phyloP scores from a whole-genome alignment of 35 echinoderm and acorn worm genomes.

The Apostichopus parvimensis region DNA sequence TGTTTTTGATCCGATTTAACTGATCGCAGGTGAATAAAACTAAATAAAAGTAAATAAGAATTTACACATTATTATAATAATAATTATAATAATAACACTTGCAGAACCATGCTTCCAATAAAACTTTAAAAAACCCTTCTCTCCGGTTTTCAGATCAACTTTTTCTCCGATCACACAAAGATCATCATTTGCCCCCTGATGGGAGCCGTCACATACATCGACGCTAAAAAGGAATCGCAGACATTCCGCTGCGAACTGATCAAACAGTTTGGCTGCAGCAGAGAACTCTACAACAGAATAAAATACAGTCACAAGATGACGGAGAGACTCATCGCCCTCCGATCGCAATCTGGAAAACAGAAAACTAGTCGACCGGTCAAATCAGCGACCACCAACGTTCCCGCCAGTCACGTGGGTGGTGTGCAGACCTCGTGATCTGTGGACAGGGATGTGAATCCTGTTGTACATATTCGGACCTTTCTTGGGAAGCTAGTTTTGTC shows the following conservation, averaged over 20 bases:
- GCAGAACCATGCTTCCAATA: neutral
- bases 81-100: neutral
- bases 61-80: too few species aligned
- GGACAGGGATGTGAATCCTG: neutral
- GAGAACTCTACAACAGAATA: slow-evolving; percentile 63
- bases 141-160: slow-evolving; percentile 77
- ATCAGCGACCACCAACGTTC: neutral
- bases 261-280: slow-evolving; percentile 80
- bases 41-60: too few species aligned
- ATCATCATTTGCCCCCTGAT: slow-evolving; percentile 94
- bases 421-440: neutral
- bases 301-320: slow-evolving; percentile 83
- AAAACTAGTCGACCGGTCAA: neutral
- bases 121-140: neutral
- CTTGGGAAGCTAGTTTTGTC: too few species aligned
- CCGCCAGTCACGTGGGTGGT: neutral
- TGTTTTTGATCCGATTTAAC: too few species aligned
- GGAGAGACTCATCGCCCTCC: slow-evolving; percentile 55
- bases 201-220: slow-evolving; percentile 94
- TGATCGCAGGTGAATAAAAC: too few species aligned
- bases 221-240: slow-evolving; percentile 68
- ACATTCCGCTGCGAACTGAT: slow-evolving; percentile 81
- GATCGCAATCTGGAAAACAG: slow-evolving; percentile 27
- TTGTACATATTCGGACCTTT: too few species aligned
- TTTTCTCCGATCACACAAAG: slow-evolving; percentile 97